Base-by-base conservation (phyloP, 2,888 invertebrate genomes). In the Myathropa florea region DNA sequence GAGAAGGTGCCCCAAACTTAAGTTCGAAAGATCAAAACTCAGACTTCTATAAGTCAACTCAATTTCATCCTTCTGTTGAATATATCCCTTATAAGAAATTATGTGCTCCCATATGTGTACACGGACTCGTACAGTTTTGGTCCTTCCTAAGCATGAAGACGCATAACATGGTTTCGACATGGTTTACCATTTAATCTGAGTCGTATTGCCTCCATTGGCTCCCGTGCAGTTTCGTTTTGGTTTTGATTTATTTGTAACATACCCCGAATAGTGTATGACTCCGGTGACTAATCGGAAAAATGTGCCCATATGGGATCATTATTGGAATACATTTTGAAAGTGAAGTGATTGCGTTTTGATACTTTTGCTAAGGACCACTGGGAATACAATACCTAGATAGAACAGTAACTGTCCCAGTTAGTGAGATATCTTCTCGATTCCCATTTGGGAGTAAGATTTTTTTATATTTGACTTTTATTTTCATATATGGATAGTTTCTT, bases 181-280 rank as follows among this genome's bases (percentile, higher is more conserved):
- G 86, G 83, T 79, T 83, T 75, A 83, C 75, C 83, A 79, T 83
- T 83, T 83, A 83, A 86, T 86, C 86, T 86, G 67, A 83, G 83
- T 86, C 71, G 75, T 55, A 79, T 82, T 71, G 61, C 75, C 12
- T 59, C 21, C 63, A 70, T 55, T 61, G 59, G 39, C 75, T 75
- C 33, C 61, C 63, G 36, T 65, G 30, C 60, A 59, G 57, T 46
- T 46, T 46, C 33, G 18, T 33, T 28, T 46, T 70, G 24, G 30
- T 67, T 71, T 46, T 86, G 85, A 86, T 86, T 86, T 86, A 86
- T 86, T 78, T 65, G 70, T 78, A 86, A 64, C 73, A 55, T 55
- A 70, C 64, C 84, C 72, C 76, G 60, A 68, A 73, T 68, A 39
- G 46, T 28, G 70, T 53, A 65, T 61, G 71, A 80, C 81, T 72